Conservation (phyloP, 1,140 invertebrate genomes). For the Drosophila serrata region DNA sequence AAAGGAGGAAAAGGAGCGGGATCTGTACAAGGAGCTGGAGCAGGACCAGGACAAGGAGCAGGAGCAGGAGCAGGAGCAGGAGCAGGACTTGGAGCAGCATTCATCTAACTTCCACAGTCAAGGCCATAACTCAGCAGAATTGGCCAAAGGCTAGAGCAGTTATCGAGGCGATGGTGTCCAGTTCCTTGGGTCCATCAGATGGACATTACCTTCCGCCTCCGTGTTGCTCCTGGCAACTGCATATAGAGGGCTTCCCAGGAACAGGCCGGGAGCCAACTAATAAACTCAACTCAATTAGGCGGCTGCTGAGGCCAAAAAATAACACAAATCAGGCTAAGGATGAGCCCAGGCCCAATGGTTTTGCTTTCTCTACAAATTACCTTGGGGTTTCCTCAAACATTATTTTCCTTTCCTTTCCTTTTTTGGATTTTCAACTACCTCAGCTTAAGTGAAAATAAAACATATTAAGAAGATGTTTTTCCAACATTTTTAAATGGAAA, state of each 20-base stretch:
- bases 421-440: too few species aligned
- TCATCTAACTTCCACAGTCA: slow-evolving; percentile 4
- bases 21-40: not conserved
- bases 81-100: not conserved
- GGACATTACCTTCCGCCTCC: slow-evolving; percentile 22
- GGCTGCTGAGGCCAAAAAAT: slow-evolving; percentile 47
- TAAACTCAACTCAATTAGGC: slow-evolving; percentile 74
- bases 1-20: not conserved
- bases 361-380: not conserved
- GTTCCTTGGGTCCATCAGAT: slow-evolving; percentile 19
- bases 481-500: not conserved
- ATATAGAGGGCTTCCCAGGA: slow-evolving; percentile 25
- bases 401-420: too few species aligned
- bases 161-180: not conserved
- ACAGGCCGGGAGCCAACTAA: slow-evolving; percentile 50
- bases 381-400: not conserved
- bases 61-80: not conserved
- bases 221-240: slow-evolving; percentile 26
- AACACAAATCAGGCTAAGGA: slow-evolving; percentile 3
- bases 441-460: not conserved
- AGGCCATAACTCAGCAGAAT: slow-evolving; percentile 37
- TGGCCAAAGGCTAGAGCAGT: slow-evolving; percentile 15
- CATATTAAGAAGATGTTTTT: not conserved
- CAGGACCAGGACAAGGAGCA: too few species aligned
- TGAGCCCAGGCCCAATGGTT: not conserved